Base-by-base conservation (phyloP, 2,888 invertebrate genomes). In the Gandaritis pyraliata region DNA sequence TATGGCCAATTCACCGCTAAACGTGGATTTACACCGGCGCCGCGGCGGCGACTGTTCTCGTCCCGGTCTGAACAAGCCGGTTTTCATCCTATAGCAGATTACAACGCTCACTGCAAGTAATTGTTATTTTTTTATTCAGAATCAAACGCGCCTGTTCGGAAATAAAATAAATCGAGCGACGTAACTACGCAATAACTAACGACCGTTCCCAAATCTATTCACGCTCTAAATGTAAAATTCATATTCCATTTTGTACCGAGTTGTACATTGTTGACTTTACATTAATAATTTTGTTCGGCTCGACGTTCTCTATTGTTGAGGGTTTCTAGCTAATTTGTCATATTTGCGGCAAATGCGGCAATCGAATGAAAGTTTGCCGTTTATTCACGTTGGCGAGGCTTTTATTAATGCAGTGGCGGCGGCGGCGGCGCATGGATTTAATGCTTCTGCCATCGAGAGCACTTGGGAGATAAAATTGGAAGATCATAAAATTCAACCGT, bases 401-500 rank as follows among this genome's bases (percentile, higher is more conserved):
- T 48, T 16, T 36, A 45, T 45, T 50, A 10, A 13, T 47, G 57
- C 52, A 39, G 47, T 15, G 23, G 13, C 15, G 15, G 13, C 15
- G 15, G 13, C 8, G 30, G 38, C 47, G 47, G 16, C 43, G 57
- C 51, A 2, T 16, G 46, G 64, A 73, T 53, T 67, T 68, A 61
- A 66, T 65, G 62, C 57, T 61, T 39, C 47, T 45, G 60, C 41
- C 46, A 50, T 55, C 59, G 64, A 59, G 69, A 70, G 64, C 69
- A 76, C 78, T 75, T 71, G 73, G 67, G 65, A 71, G 70, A 81
- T 84, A 81, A 83, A 84, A 84, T 82, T 78, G 81, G 76, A 76
- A 79, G 78, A 77, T 78, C 82, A 83, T 85, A 83, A 83, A 84
- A 81, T 78, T 77, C 76, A 76, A 80, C 76, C 70, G 76, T 73